phyloP scores from a whole-genome alignment of 2,888 invertebrate species.

The Amorpha juglandis region DNA sequence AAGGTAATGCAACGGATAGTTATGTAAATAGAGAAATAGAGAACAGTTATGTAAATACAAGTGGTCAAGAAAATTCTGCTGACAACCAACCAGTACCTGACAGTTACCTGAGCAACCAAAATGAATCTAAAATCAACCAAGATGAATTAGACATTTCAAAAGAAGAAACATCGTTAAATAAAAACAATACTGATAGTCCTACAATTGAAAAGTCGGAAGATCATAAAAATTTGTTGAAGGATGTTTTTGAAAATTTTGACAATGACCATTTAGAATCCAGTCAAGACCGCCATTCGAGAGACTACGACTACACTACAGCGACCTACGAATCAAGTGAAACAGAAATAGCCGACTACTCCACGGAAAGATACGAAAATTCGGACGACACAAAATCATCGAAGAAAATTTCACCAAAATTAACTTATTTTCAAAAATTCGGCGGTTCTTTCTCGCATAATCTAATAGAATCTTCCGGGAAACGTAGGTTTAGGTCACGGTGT shows the following conservation, averaged over 20 bases:
- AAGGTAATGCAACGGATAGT: not conserved
- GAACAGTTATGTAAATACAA: conserved; percentile 2
- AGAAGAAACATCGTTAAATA: not conserved
- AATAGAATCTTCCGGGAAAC: conserved; percentile 55
- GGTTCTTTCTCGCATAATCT: conserved; percentile 50
- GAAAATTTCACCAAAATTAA: conserved; percentile 61
- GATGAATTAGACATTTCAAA: not conserved
- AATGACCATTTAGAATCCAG: not conserved
- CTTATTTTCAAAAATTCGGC: conserved; percentile 57
- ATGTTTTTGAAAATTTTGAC: conserved; percentile 9
- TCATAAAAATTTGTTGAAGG: not conserved
- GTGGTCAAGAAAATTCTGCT: not conserved
- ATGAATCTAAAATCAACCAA: not conserved
- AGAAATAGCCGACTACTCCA: conserved; percentile 37
- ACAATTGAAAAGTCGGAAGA: not conserved
- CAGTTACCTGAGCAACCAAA: not conserved
- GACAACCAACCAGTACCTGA: not conserved
- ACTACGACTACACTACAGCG: conserved; percentile 36
- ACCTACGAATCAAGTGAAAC: conserved; percentile 44
- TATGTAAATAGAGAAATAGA: conserved; percentile 11
- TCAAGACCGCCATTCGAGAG: conserved; percentile 17
- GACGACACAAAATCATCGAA: conserved; percentile 37
- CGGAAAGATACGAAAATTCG: conserved; percentile 45
- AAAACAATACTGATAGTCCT: not conserved
- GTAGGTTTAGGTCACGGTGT: conserved; percentile 69